phyloP scores from a whole-genome alignment of 2,888 invertebrate species.

The Chalcosyrphus nemorum region DNA sequence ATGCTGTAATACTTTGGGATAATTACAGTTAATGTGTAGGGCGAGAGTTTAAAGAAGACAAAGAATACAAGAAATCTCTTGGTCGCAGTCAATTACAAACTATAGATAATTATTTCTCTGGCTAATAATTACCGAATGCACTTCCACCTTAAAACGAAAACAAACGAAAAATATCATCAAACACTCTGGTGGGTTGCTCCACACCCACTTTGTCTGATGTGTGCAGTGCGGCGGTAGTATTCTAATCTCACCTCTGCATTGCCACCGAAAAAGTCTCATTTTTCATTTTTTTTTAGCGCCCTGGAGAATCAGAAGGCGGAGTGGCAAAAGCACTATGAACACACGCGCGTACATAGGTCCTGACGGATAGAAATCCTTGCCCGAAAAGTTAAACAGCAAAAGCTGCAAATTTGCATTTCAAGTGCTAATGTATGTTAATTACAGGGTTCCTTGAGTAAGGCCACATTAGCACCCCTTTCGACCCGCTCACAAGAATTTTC shows the following conservation, averaged over 20 bases:
- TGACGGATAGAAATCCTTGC: slow-evolving; percentile 61
- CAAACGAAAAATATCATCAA: neutral
- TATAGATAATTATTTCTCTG: slow-evolving; percentile 31
- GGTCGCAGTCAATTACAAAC: slow-evolving; percentile 35
- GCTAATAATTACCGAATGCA: slow-evolving; percentile 57
- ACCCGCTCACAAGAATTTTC: neutral
- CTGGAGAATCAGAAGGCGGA: neutral
- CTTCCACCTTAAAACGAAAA: slow-evolving; percentile 10
- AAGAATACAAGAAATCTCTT: slow-evolving; percentile 9
- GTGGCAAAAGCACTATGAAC: neutral
- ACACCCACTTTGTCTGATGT: slow-evolving; percentile 11
- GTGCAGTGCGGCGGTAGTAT: neutral
- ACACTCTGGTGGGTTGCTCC: neutral
- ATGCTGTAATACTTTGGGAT: too few species aligned
- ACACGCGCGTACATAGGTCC: slow-evolving; percentile 25
- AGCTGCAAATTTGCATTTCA: slow-evolving; percentile 75
- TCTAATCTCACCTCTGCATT: slow-evolving; percentile 59
- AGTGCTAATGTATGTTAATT: slow-evolving; percentile 82
- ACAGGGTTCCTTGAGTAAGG: slow-evolving; percentile 75
- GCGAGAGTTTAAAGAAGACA: too few species aligned
- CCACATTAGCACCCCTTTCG: slow-evolving; percentile 19
- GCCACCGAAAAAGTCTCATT: slow-evolving; percentile 52
- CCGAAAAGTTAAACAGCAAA: slow-evolving; percentile 63
- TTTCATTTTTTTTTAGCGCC: slow-evolving; percentile 41
- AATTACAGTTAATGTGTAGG: too few species aligned